Evolutionary conservation across 2,888 invertebrate genomes (phyloP), one percentile per base, ranked within the genome.

Genomic region (Branchinecta sandiegonensis): DNA sequence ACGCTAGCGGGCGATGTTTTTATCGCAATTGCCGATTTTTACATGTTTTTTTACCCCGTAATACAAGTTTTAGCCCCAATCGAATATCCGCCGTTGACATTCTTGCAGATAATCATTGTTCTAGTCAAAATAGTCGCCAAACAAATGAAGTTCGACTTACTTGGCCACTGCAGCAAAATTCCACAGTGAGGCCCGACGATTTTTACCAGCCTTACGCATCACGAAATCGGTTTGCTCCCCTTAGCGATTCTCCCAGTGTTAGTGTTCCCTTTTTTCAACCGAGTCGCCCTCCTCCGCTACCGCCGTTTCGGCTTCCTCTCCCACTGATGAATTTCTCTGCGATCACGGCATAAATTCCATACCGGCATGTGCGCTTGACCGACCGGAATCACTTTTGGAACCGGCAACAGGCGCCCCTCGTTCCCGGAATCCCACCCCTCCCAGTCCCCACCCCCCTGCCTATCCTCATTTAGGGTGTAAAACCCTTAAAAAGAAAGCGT

Each of bases 111-210:
- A 7, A 56, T n/a, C 14, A 7, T n/a, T 56, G 13, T 56, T 56
- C 14, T 56, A 56, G 7, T 14, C 56, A 56, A 56, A 56, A 56
- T 7, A 56, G 56, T 56, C 56, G 56, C 56, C 56, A 56, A 14
- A 13, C 7, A 56, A 56, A 56, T 56, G 56, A 5, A 56, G 56
- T 7, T 56, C 8, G 56, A 56, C 5, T 7, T 56, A 7, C 56
- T 56, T 56, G 6, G 56, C 56, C 7, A 56, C 56, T 13, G 56
- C 56, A 7, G 8, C 8, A 56, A n/a, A 7, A 56, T 56, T 56
- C 56, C 14, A 56, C 56, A 56, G 56, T 56, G 56, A 56, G 56
- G 8, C 56, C 14, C 8, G 56, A 56, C 56, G 56, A 56, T 56
- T 56, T 56, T 56, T 56, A 56, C 56, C 56, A 7, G 56, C 14